A percentile compares a stretch with the other conserved stretches of the same genome.
phyloP scores from a whole-genome alignment of 2,888 invertebrate genomes.

The Dolomedes plantarius region DNA sequence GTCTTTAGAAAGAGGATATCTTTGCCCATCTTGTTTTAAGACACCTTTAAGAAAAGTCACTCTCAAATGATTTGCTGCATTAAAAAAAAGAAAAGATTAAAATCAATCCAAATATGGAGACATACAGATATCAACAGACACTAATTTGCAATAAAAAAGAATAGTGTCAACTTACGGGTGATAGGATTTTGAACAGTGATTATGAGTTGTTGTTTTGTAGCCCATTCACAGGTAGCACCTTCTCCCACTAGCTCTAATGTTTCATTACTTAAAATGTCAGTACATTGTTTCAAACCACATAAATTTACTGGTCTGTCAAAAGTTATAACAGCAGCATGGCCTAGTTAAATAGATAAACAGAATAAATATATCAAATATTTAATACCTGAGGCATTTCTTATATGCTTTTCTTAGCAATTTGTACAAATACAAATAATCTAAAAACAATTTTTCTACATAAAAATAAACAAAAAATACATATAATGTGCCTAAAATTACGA shows the following conservation, averaged over 20 bases:
- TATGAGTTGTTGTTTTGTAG: constrained; percentile 74
- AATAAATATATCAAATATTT: too few species aligned
- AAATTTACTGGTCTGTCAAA: constrained; percentile 73
- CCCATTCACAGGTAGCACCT: constrained; percentile 73
- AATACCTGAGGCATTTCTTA: too few species aligned
- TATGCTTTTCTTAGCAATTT: too few species aligned
- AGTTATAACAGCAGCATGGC: constrained; percentile 71
- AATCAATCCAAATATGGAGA: neutral
- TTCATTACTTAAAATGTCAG: constrained; percentile 69
- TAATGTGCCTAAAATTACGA: too few species aligned
- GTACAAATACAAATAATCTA: too few species aligned
- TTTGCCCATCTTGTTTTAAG: constrained; percentile 69
- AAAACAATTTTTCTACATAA: too few species aligned
- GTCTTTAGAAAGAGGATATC: constrained; percentile 66
- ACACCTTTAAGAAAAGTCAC: constrained; percentile 66
- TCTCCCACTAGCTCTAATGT: constrained; percentile 72
- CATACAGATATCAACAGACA: neutral
- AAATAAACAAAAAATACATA: too few species aligned
- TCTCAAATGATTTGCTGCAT: constrained; percentile 62
- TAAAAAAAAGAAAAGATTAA: neutral
- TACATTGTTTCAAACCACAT: constrained; percentile 64
- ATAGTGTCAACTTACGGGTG: constrained; percentile 44
- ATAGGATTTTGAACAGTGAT: constrained; percentile 71
- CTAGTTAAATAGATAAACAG: constrained; percentile 64
- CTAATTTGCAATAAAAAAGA: neutral